Conservation (phyloP, 2,113 vertebrate species). For the Morone chrysops region DNA sequence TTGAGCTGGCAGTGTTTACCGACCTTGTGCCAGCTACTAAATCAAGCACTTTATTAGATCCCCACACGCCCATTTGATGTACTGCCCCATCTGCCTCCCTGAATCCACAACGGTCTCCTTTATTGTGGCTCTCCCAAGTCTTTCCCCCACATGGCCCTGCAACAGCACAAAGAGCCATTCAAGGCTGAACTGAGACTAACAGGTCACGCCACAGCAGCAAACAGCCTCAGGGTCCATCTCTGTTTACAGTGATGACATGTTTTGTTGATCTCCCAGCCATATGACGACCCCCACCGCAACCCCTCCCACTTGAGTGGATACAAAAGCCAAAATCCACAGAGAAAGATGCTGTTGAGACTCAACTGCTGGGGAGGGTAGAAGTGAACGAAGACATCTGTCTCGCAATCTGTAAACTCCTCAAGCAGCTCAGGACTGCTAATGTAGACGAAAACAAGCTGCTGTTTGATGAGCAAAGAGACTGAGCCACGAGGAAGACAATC, state of each 20-base stretch:
- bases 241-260: conserved; percentile 65
- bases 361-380: conserved; percentile 37
- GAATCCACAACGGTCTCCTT: conserved; percentile 68
- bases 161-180: conserved; percentile 77
- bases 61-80: conserved; percentile 58
- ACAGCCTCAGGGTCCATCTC: conserved; percentile 48
- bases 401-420: conserved; percentile 57
- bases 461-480: conserved; percentile 1
- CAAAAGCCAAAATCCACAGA: conserved; percentile 51
- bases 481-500: background rate
- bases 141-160: conserved; percentile 35
- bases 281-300: conserved; percentile 41
- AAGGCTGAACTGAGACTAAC: conserved; percentile 59
- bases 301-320: conserved; percentile 27
- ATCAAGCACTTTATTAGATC: conserved; percentile 71
- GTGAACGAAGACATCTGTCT: conserved; percentile 61
- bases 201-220: conserved; percentile 50
- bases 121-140: conserved; percentile 61
- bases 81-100: conserved; percentile 66
- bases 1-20: conserved; percentile 53
- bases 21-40: conserved; percentile 53
- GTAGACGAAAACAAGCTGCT: conserved; percentile 46
- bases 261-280: conserved; percentile 62
- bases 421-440: conserved; percentile 42
- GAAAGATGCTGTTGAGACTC: conserved; percentile 50